These are phyloP conservation scores for Bactericera cockerelli DNA, from an alignment of 1,140 invertebrate genomes.

Conservation along the genomic window DNA sequence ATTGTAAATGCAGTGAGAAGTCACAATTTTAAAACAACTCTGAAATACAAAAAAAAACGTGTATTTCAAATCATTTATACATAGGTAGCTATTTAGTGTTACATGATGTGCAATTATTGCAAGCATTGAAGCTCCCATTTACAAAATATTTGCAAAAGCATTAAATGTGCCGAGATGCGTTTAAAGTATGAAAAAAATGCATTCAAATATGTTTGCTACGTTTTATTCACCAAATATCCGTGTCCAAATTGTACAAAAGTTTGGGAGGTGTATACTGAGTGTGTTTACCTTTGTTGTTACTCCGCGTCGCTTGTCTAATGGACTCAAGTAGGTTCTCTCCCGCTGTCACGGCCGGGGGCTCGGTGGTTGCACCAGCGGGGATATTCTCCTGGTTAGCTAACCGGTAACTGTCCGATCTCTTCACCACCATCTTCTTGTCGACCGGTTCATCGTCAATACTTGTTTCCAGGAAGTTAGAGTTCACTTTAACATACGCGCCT, in stretches of 20 bases:
- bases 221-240: constrained; percentile 52
- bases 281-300: constrained; percentile 29
- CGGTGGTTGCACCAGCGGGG: constrained; percentile 20
- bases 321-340: constrained; percentile 21
- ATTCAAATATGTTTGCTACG: constrained; percentile 13
- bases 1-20: no score
- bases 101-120: no score
- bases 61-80: no score
- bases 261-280: constrained; percentile 21
- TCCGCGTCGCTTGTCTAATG: constrained; percentile 29
- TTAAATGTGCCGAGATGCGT: background rate
- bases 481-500: constrained; percentile 23
- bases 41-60: no score
- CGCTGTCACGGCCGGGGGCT: constrained; percentile 19
- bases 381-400: constrained; percentile 44
- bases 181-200: background rate
- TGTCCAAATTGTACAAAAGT: constrained; percentile 42
- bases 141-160: no score
- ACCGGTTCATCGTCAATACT: constrained; percentile 25
- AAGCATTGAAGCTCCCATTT: no score
- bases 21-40: no score
- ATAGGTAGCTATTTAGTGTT: no score
- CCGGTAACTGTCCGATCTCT: constrained; percentile 71
- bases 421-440: constrained; percentile 35
- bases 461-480: constrained; percentile 19